Conservation (phyloP, 2,797 vertebrate species). For the Pelobates cultripes region DNA sequence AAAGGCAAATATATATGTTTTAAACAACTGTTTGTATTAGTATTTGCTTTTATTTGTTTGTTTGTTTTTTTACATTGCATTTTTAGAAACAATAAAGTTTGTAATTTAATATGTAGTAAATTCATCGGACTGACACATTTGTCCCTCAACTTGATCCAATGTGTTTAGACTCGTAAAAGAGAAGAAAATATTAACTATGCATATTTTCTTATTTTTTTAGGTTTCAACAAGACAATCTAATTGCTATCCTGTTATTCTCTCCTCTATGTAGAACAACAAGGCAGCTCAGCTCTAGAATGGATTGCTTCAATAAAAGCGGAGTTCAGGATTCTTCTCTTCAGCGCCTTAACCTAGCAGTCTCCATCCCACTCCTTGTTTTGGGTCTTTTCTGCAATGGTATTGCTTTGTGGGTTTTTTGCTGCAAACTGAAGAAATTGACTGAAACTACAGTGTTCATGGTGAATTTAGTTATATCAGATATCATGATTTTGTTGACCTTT, state of each 20-base stretch:
- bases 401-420: conserved; percentile 63
- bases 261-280: background rate
- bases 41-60: too few relatives aligned
- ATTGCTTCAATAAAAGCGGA: conserved; percentile 41
- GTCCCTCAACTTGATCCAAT: too few relatives aligned
- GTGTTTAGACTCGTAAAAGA: too few relatives aligned
- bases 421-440: conserved; percentile 58
- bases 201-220: too few relatives aligned
- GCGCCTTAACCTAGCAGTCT: conserved; percentile 57
- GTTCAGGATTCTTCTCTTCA: conserved; percentile 35
- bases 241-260: background rate
- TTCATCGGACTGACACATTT: too few relatives aligned
- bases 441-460: conserved; percentile 64
- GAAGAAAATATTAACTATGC: too few relatives aligned
- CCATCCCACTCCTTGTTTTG: conserved; percentile 54
- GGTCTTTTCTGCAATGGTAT: conserved; percentile 57
- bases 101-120: too few relatives aligned
- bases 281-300: conserved; percentile 5
- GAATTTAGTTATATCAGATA: conserved; percentile 62
- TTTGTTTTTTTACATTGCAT: too few relatives aligned
- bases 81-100: too few relatives aligned
- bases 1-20: too few relatives aligned
- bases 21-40: too few relatives aligned
- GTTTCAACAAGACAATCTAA: background rate
- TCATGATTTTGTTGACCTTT: conserved; percentile 19